Conservation (phyloP, 2,888 invertebrate species). For the Drosophila prostipennis region DNA sequence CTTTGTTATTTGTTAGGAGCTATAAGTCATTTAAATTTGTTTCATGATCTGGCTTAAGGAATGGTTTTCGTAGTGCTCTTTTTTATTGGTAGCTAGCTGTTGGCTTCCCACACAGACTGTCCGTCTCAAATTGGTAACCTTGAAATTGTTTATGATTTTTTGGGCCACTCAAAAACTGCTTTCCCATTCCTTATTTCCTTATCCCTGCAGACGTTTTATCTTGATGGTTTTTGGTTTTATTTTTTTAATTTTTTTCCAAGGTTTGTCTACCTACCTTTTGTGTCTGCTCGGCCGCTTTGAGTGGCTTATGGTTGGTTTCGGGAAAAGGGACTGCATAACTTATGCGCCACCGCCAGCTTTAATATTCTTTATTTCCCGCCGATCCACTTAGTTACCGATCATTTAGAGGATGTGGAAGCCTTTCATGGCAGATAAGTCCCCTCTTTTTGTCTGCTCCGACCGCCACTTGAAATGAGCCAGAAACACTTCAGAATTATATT, state of each 20-base stretch:
- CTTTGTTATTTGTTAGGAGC: conserved; percentile 11
- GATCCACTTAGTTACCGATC: conserved; percentile 31
- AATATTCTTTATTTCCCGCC: conserved; percentile 18
- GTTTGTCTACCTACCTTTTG: conserved; percentile 63
- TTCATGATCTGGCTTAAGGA: conserved; percentile 28
- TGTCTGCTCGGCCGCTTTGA: neutral
- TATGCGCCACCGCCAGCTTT: conserved; percentile 52
- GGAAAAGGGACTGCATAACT: conserved; percentile 61
- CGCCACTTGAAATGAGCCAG: conserved; percentile 24
- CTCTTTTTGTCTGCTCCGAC: neutral
- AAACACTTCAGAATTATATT: conserved; percentile 28
- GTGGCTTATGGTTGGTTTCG: conserved; percentile 25
- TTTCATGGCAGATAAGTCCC: conserved; percentile 21
- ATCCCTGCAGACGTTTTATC: conserved; percentile 27
- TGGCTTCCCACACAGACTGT: conserved; percentile 7
- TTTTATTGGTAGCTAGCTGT: conserved; percentile 12
- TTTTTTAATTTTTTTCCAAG: conserved; percentile 42
- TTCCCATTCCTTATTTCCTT: conserved; percentile 24
- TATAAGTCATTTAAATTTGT: conserved; percentile 35
- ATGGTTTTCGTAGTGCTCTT: conserved; percentile 14
- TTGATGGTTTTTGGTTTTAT: conserved; percentile 13
- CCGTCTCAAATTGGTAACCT: conserved; percentile 32
- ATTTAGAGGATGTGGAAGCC: conserved; percentile 19
- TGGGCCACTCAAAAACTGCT: conserved; percentile 11
- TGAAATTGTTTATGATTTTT: conserved; percentile 43